These are phyloP conservation scores for Callorhinus ursinus DNA, from an alignment of 2,113 vertebrate species.

Conservation along the genomic window DNA sequence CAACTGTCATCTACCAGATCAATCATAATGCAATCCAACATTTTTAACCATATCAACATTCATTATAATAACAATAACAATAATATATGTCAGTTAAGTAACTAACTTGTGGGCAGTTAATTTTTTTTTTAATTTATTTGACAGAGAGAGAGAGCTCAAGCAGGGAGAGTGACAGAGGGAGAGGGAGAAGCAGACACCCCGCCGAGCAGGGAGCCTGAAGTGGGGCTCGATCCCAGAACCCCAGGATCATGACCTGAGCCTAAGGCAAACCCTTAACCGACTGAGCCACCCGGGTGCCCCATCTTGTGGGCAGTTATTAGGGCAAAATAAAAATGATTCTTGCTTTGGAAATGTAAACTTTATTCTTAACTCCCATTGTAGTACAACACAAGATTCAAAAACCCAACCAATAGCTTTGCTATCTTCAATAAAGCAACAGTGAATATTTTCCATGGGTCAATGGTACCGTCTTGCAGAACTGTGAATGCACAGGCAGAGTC, in stretches of 20 bases:
- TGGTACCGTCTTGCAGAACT: neutral
- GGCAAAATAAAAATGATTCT: conserved; percentile 28
- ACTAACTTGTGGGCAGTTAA: neutral
- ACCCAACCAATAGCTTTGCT: neutral
- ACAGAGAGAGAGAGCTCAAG: too few relatives aligned
- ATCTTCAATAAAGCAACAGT: neutral
- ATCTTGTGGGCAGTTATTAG: neutral
- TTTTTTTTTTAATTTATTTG: too few relatives aligned
- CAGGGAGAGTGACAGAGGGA: too few relatives aligned
- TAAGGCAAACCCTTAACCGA: too few relatives aligned
- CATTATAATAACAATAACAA: neutral
- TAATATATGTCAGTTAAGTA: neutral
- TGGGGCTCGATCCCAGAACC: too few relatives aligned
- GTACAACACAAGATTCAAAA: neutral
- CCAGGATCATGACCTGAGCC: too few relatives aligned
- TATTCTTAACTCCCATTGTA: neutral
- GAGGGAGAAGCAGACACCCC: too few relatives aligned
- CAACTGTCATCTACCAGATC: neutral
- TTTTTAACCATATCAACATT: neutral
- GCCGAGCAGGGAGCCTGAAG: too few relatives aligned
- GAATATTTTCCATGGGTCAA: neutral
- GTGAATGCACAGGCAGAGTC: neutral
- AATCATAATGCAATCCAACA: neutral
- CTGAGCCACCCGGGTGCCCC: too few relatives aligned
- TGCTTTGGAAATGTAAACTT: conserved; percentile 6